These are phyloP conservation scores for Jordanella pulchra DNA, from an alignment of 2,797 vertebrate species.

Conservation along the genomic window DNA sequence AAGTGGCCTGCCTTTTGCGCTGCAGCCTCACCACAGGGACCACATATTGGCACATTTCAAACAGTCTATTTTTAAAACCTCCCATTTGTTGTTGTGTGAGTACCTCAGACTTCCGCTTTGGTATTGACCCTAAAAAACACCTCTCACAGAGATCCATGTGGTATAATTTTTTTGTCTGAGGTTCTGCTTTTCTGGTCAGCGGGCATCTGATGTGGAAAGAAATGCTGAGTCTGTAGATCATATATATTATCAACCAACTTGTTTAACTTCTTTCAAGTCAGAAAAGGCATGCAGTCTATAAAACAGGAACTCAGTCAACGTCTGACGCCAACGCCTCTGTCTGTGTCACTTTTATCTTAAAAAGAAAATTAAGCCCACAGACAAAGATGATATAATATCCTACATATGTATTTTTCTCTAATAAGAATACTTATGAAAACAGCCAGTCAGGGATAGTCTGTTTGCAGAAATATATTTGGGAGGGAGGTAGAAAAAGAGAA, in stretches of 20 bases:
- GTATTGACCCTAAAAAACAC: slow-evolving; percentile 74
- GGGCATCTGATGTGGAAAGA: slow-evolving; percentile 63
- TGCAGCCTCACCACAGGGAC: slow-evolving; percentile 73
- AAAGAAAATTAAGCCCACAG: neutral
- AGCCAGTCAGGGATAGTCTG: slow-evolving; percentile 37
- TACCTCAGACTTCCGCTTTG: slow-evolving; percentile 76
- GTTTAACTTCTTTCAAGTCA: slow-evolving; percentile 44
- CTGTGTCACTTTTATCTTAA: slow-evolving; percentile 14
- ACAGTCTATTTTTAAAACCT: slow-evolving; percentile 71
- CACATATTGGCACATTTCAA: slow-evolving; percentile 79
- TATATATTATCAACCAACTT: slow-evolving; percentile 57
- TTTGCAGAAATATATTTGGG: slow-evolving; percentile 22
- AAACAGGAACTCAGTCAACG: slow-evolving; percentile 55
- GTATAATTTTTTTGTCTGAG: slow-evolving; percentile 63
- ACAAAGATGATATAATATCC: slow-evolving; percentile 7
- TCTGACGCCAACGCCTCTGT: slow-evolving; percentile 27
- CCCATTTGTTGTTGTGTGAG: slow-evolving; percentile 73
- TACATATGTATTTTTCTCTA: slow-evolving; percentile 17
- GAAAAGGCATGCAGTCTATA: slow-evolving; percentile 47
- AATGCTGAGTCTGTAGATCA: slow-evolving; percentile 53
- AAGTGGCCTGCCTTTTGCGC: slow-evolving; percentile 74
- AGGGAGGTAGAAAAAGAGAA: neutral
- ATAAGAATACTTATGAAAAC: slow-evolving; percentile 19
- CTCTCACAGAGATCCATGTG: slow-evolving; percentile 65
- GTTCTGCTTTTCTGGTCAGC: slow-evolving; percentile 69